A percentile compares a stretch with the other conserved stretches of the same genome.
Conservation (phyloP, 1,140 invertebrate genomes). For the Trachelipus rathkii region DNA sequence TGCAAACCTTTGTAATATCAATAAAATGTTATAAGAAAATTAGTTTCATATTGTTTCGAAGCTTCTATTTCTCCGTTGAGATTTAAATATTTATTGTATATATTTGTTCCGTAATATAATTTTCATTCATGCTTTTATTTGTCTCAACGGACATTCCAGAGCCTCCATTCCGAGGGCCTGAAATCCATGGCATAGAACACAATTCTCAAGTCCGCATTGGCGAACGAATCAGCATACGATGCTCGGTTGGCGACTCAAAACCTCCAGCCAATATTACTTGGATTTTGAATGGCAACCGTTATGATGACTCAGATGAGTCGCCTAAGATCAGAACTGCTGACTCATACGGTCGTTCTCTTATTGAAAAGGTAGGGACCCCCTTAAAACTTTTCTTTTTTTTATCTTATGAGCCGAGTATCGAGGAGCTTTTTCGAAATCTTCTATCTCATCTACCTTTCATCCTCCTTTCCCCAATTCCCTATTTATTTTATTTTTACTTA, state of each 20-base stretch:
- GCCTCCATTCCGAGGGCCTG: neutral
- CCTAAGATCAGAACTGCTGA: neutral
- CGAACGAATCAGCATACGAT: neutral
- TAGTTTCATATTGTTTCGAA: no score
- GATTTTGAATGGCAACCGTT: neutral
- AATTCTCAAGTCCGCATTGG: neutral
- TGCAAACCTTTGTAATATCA: no score
- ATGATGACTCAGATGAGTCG: neutral
- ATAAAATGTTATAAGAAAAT: no score
- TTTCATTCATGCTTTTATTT: neutral
- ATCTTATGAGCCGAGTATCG: no score
- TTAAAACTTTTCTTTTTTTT: no score
- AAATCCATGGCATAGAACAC: neutral
- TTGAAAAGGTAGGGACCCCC: neutral
- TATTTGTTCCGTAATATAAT: neutral
- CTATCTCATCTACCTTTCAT: no score
- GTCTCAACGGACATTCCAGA: neutral
- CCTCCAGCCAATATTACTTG: slow-evolving; percentile 1
- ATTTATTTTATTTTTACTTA: no score
- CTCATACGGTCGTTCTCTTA: neutral
- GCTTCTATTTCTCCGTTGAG: no score
- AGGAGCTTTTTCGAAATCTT: no score
- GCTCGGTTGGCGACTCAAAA: neutral
- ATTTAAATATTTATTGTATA: no score
- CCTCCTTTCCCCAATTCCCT: no score